Percentiles rank a stretch among this genome's conserved stretches.
Conservation (phyloP, 2,888 invertebrate species). For the Petrolisthes manimaculis region DNA sequence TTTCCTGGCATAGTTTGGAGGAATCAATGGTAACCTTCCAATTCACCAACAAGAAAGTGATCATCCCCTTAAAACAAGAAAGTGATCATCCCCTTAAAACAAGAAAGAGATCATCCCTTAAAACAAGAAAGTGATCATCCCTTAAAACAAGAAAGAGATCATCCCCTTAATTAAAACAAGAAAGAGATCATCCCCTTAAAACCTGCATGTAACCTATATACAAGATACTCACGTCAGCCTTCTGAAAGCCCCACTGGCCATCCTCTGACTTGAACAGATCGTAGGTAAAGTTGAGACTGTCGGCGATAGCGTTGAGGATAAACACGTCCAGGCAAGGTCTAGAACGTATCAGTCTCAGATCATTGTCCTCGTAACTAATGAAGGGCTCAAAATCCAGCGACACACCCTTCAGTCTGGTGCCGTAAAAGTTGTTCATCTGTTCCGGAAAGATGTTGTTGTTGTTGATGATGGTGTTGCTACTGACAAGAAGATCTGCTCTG, state of each 20-base stretch:
- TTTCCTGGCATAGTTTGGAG: no score
- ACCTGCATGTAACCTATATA: no score
- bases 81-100: no score
- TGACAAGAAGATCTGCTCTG: neutral
- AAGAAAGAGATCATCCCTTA: no score
- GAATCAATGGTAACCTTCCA: no score
- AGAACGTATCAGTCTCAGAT: conserved; percentile 25
- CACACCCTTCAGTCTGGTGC: conserved; percentile 39
- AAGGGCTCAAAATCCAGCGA: conserved; percentile 59
- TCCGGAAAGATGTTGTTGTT: conserved; percentile 44
- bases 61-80: no score
- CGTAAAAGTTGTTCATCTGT: conserved; percentile 62
- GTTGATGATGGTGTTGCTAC: neutral
- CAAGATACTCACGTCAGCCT: conserved; percentile 41
- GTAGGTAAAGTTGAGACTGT: conserved; percentile 58
- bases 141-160: no score
- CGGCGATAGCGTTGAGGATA: conserved; percentile 53
- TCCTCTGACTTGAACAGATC: conserved; percentile 57
- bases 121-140: no score
- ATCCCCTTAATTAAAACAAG: no score
- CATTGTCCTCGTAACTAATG: conserved; percentile 25
- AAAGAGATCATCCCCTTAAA: no score
- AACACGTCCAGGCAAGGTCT: conserved; percentile 50
- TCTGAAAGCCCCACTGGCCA: conserved; percentile 47
- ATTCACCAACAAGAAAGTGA: no score